Conservation (phyloP, 2,888 invertebrate species). For the Heliconius ismenius region DNA sequence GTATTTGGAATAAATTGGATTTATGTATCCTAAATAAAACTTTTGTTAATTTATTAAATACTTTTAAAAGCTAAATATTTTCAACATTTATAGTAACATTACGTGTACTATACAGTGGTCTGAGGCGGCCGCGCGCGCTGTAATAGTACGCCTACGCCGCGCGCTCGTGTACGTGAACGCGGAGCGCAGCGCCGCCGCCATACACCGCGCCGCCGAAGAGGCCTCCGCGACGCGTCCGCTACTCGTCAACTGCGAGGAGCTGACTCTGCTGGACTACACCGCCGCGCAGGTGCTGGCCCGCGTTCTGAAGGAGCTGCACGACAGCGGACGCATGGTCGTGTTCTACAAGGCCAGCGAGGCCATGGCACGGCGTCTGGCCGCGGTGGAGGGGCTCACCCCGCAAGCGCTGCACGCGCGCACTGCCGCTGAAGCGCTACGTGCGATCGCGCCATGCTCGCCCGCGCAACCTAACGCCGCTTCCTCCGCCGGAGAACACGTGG, state of each 20-base stretch:
- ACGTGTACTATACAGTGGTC: constrained; percentile 6
- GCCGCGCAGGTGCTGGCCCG: constrained; percentile 83
- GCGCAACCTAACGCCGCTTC: neutral
- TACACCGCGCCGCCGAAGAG: constrained; percentile 82
- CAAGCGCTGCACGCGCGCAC: constrained; percentile 48
- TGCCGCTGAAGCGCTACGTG: neutral
- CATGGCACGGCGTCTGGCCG: constrained; percentile 50
- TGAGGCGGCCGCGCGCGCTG: constrained; percentile 51
- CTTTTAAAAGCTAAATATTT: neutral
- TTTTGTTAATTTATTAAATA: too few relatives aligned
- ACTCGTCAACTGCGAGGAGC: constrained; percentile 83
- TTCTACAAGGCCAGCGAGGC: constrained; percentile 66
- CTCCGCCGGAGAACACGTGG: neutral
- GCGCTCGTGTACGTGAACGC: constrained; percentile 85
- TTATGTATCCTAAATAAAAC: too few relatives aligned
- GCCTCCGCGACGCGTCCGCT: constrained; percentile 49
- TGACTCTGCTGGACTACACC: constrained; percentile 86
- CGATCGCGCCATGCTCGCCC: neutral
- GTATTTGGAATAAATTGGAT: too few relatives aligned
- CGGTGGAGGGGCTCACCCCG: constrained; percentile 50
- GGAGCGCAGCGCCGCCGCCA: constrained; percentile 63
- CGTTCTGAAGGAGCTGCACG: constrained; percentile 79
- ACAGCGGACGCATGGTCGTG: constrained; percentile 74
- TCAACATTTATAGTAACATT: neutral
- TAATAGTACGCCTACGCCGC: constrained; percentile 63